Conservation (phyloP, 2,113 vertebrate species). For the Spea multiplicata region DNA sequence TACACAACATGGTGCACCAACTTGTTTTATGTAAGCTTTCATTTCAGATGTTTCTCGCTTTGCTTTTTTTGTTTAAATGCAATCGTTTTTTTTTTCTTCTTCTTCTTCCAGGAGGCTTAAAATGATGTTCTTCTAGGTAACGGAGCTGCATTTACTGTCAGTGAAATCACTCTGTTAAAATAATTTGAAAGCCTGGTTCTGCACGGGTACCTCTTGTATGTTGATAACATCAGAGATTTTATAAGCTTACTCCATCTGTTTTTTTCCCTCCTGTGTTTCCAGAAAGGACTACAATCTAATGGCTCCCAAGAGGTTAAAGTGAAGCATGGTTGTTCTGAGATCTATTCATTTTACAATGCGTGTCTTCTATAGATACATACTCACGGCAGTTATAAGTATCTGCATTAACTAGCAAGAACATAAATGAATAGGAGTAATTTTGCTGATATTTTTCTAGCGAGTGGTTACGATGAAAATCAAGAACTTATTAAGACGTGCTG, state of each 20-base stretch:
- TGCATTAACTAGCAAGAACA: fast-evolving
- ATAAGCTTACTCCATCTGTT: conserved; percentile 27
- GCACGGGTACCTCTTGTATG: conserved; percentile 54
- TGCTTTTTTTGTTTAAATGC: conserved; percentile 50
- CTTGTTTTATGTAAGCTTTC: conserved; percentile 56
- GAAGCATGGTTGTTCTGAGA: conserved; percentile 61
- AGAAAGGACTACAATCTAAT: conserved; percentile 60
- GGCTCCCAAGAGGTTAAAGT: conserved; percentile 62
- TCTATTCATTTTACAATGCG: conserved; percentile 68
- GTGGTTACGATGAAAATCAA: conserved; percentile 51
- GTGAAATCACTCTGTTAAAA: conserved; percentile 59
- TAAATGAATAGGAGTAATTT: neutral
- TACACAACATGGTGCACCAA: conserved; percentile 55
- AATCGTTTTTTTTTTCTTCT: conserved; percentile 54
- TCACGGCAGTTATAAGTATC: conserved; percentile 11
- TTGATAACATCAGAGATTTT: conserved; percentile 47
- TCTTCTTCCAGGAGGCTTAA: conserved; percentile 31
- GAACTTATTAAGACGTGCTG: conserved; percentile 55
- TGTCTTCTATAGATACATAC: conserved; percentile 51
- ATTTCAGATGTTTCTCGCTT: neutral
- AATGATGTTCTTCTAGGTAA: conserved; percentile 4
- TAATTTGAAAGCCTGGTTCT: conserved; percentile 59
- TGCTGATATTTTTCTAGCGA: conserved; percentile 26
- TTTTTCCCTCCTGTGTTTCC: conserved; percentile 5
- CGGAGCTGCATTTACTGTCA: conserved; percentile 50